Base-by-base conservation (phyloP, 1,140 invertebrate genomes). In the Hyles vespertilio region DNA sequence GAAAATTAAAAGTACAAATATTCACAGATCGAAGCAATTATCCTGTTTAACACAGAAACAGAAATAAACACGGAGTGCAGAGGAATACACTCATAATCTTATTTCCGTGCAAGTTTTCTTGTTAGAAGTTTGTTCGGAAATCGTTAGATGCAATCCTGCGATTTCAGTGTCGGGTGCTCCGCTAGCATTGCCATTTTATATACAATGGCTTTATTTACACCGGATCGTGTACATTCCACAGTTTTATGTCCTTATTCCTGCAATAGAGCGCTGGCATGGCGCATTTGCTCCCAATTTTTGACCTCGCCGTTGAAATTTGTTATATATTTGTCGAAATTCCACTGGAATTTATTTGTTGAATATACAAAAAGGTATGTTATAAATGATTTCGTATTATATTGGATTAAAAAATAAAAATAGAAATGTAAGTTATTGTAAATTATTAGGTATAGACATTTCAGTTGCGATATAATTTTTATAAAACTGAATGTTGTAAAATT, bases 51-150 rank as follows among this genome's bases (percentile, higher is more conserved):
- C 11, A 46, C 3, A 2, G 44, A 3, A 10, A 46, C 11, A 9
- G 40, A 6, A 54, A 54, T 44, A 44, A 11, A 40, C n/a, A 44
- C 22, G 43, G 32, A 43, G 11, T n/a, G 8, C 3, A 8, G 40
- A 12, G 36, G 40, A 54, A 66, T 60, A 65, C 55, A 66, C 68
- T 69, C 50, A 72, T 79, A 73, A 77, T 73, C 48, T 71, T 72
- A 73, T 77, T 71, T 63, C 50, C 57, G 52, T 63, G 61, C 52
- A 84, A 84, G 54, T 83, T 85, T 78, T 77, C 79, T 78, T 79
- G 73, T 84, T 84, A 78, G 69, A 81, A 84, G 73, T 84, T 22
- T 84, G 62, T 68, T 74, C 74, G 70, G 58, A 70, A 74, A 78
- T 72, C 66, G 63, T 70, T 56, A 65, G 63, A 61, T 64, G 69